These are phyloP conservation scores for Halichondria panicea DNA, from an alignment of 37 sponge, comb jelly and placozoan species.

Conservation along the genomic window DNA sequence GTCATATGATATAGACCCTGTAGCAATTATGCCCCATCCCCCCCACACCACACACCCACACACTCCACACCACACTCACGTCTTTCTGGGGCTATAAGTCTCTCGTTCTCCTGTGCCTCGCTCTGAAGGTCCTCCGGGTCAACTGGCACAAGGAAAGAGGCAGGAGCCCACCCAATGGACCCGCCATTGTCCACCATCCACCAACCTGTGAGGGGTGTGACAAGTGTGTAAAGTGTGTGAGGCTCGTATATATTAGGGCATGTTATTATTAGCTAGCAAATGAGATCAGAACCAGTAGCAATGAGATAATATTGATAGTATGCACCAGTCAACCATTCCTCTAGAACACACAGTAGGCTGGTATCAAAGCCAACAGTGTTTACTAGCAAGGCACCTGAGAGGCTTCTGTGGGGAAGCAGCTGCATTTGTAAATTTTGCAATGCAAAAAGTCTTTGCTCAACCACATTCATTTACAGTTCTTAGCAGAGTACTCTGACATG, in stretches of 20 bases:
- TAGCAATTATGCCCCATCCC: not conserved
- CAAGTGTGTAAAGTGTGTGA: not conserved
- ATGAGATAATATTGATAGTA: too few relatives aligned
- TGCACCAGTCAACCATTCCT: too few relatives aligned
- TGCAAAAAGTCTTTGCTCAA: too few relatives aligned
- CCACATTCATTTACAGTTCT: too few relatives aligned
- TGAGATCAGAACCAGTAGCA: too few relatives aligned
- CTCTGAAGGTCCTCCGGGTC: constrained; percentile 10
- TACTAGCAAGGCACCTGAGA: not conserved
- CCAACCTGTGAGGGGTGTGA: constrained; percentile 15
- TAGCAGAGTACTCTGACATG: too few relatives aligned
- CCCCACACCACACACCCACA: not conserved
- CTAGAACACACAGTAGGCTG: not conserved
- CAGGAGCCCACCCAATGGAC: constrained; percentile 44
- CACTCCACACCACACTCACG: constrained; percentile 5
- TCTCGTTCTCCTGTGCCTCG: constrained; percentile 37
- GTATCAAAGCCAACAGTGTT: not conserved
- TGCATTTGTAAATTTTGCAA: too few relatives aligned
- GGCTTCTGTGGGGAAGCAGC: not conserved
- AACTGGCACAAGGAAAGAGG: constrained; percentile 42
- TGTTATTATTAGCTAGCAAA: not conserved
- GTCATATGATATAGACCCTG: too few relatives aligned
- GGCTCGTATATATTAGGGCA: not conserved
- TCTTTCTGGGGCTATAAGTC: constrained; percentile 29
- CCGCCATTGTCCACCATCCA: constrained; percentile 42